A percentile compares a stretch with the other conserved stretches of the same genome.
Conservation (phyloP, 2,113 vertebrate species). For the Cettia cetti region DNA sequence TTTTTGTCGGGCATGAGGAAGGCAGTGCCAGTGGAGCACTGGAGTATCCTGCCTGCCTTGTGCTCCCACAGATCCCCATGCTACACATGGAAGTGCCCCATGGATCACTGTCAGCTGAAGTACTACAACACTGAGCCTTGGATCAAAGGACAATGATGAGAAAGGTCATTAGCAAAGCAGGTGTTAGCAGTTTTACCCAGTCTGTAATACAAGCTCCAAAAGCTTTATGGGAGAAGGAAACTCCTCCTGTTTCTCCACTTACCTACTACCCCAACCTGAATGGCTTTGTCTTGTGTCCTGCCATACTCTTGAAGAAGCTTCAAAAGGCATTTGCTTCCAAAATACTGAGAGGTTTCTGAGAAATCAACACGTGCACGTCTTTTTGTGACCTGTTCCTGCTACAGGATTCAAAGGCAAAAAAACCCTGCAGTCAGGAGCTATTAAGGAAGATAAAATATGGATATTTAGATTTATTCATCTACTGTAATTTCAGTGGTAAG, state of each 20-base stretch:
- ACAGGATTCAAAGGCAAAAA: neutral
- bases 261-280: slow-evolving; percentile 91
- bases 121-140: neutral
- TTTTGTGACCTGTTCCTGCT: slow-evolving; percentile 68
- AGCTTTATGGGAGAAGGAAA: neutral
- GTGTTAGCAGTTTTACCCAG: neutral
- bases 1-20: neutral
- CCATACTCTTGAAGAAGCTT: slow-evolving; percentile 74
- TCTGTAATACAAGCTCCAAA: neutral
- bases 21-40: neutral
- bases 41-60: neutral
- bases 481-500: neutral
- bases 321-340: slow-evolving; percentile 76
- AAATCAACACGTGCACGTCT: slow-evolving; percentile 56
- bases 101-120: neutral
- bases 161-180: neutral
- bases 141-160: neutral
- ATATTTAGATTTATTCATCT: neutral
- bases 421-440: accelerated
- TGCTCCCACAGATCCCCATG: neutral
- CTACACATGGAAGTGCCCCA: neutral
- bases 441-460: neutral
- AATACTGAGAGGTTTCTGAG: slow-evolving; percentile 65
- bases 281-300: slow-evolving; percentile 44
- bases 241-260: neutral